Evolutionary conservation across 2,888 invertebrate genomes (phyloP).

Genomic region (Phania funesta): DNA sequence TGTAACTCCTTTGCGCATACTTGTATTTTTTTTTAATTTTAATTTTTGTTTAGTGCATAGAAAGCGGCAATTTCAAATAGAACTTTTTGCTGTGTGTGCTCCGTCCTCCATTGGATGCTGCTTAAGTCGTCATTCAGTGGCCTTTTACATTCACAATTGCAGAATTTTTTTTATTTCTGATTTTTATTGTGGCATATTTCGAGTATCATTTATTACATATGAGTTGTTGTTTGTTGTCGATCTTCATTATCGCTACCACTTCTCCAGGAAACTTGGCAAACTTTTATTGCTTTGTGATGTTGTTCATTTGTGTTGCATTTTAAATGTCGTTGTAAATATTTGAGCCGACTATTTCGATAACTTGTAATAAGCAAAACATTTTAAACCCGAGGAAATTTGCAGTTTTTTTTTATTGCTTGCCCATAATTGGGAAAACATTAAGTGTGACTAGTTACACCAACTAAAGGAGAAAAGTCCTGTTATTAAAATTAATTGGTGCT

Average conservation of each 20-base stretch:
- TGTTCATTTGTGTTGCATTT: neutral
- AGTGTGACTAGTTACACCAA: too few species aligned
- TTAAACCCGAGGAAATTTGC: neutral
- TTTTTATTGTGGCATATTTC: conserved; percentile 15
- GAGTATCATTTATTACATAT: conserved; percentile 44
- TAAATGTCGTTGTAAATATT: neutral
- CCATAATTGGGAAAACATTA: too few species aligned
- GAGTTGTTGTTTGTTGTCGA: conserved; percentile 7
- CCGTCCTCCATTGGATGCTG: conserved; percentile 17
- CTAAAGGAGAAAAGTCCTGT: too few species aligned
- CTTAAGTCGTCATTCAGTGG: conserved; percentile 16
- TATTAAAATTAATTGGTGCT: neutral
- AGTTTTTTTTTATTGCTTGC: too few species aligned
- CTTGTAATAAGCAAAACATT: neutral
- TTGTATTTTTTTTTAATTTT: conserved; percentile 1
- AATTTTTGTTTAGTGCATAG: conserved; percentile 37
- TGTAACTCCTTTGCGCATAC: conserved; percentile 26
- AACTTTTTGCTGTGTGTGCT: conserved; percentile 7
- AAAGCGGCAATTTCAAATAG: conserved; percentile 64
- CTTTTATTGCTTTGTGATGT: neutral
- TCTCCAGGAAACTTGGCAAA: neutral
- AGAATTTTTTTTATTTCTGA: conserved; percentile 13
- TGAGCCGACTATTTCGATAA: neutral
- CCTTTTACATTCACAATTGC: conserved; percentile 24
- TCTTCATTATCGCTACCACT: neutral